Evolutionary conservation across 2,113 vertebrate species (phyloP).

Genomic region (Okapia johnstoni): DNA sequence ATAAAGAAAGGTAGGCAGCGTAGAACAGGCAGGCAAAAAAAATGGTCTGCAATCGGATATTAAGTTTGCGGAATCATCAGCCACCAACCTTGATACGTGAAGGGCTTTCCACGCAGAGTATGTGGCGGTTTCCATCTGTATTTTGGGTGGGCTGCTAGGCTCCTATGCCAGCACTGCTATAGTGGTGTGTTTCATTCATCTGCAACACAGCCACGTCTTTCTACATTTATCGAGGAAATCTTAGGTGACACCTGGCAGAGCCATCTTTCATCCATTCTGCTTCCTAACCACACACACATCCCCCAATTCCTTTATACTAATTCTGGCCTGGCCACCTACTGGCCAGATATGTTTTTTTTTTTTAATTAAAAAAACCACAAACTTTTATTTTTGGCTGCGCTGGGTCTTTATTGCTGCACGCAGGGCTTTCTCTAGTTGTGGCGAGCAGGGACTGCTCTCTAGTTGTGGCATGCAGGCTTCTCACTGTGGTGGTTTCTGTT

Average conservation of each 20-base stretch:
- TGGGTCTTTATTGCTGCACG: background rate
- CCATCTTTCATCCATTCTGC: background rate
- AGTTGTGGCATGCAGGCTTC: background rate
- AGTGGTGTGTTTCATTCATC: background rate
- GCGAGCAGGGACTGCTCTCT: background rate
- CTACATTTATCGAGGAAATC: background rate
- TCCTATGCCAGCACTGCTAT: background rate
- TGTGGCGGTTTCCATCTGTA: background rate
- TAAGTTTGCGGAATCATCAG: background rate
- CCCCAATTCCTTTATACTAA: background rate
- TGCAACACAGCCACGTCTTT: background rate
- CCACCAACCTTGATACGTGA: background rate
- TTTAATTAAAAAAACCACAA: background rate
- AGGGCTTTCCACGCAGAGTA: background rate
- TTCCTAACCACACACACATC: background rate
- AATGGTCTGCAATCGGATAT: conserved; percentile 7
- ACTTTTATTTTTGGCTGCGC: background rate
- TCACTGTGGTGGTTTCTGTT: background rate
- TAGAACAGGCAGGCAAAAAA: conserved; percentile 41
- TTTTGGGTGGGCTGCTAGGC: background rate
- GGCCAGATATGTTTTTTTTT: background rate
- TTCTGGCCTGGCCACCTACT: background rate
- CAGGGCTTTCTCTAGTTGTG: rapidly evolving
- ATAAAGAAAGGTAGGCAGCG: conserved; percentile 22
- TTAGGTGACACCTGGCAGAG: background rate